phyloP scores from a whole-genome alignment of 1,140 invertebrate species.

The Apis laboriosa region DNA sequence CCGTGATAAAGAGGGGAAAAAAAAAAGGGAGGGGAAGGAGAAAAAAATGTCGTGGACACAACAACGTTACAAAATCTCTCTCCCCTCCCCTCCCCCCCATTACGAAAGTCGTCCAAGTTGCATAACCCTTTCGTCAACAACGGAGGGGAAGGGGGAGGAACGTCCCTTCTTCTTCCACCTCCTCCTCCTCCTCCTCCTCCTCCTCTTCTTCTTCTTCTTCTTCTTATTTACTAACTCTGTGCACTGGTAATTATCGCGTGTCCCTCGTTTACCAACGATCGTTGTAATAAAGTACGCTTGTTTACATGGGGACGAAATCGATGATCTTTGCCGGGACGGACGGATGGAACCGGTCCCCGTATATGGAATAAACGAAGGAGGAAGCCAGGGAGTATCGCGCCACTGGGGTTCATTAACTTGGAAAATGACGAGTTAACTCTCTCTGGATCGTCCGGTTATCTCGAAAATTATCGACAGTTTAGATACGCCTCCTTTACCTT shows the following conservation, averaged over 20 bases:
- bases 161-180: not conserved
- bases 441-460: not conserved
- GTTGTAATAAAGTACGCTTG: not conserved
- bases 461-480: no score
- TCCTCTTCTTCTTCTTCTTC: no score
- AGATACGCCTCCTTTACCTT: no score
- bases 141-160: no score
- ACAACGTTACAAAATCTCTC: slow-evolving; percentile 66
- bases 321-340: not conserved
- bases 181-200: no score
- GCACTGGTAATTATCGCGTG: slow-evolving; percentile 21
- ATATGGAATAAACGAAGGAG: not conserved
- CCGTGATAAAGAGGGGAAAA: slow-evolving; percentile 37
- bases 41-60: slow-evolving; percentile 13
- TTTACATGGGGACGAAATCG: slow-evolving; percentile 34
- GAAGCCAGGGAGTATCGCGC: not conserved
- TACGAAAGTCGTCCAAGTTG: slow-evolving; percentile 53
- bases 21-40: no score
- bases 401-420: slow-evolving; percentile 20
- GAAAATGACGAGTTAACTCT: slow-evolving; percentile 27
- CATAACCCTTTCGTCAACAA: slow-evolving; percentile 33
- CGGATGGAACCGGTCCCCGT: slow-evolving; percentile 1
- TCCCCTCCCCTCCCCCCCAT: not conserved
- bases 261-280: not conserved
- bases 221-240: slow-evolving; percentile 24